Conservation (phyloP, 2,797 vertebrate species). For the Erethizon dorsatum region DNA sequence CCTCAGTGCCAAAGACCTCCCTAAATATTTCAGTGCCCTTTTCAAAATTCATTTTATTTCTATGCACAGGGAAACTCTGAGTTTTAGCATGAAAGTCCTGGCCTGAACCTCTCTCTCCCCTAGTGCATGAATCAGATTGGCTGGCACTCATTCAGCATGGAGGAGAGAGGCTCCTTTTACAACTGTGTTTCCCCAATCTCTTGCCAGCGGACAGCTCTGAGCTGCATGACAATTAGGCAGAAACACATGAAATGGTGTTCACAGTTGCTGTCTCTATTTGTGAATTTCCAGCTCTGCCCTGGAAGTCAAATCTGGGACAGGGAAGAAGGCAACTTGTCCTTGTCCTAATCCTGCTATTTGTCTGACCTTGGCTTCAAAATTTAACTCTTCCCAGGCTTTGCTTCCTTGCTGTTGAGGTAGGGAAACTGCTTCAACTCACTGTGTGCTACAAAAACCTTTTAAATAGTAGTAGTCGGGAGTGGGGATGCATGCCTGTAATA, state of each 20-base stretch:
- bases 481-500: too few species aligned
- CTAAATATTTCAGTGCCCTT: conserved; percentile 53
- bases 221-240: conserved; percentile 77
- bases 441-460: conserved; percentile 22
- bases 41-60: conserved; percentile 72
- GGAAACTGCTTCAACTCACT: neutral
- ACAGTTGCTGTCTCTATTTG: conserved; percentile 71
- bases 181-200: conserved; percentile 72
- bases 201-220: conserved; percentile 74
- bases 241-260: conserved; percentile 62
- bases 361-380: conserved; percentile 55
- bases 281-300: conserved; percentile 73
- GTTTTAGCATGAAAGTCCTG: conserved; percentile 58
- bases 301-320: conserved; percentile 74
- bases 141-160: conserved; percentile 48
- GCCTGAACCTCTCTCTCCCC: conserved; percentile 31
- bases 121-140: conserved; percentile 45
- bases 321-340: conserved; percentile 70
- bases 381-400: conserved; percentile 41
- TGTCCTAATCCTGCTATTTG: conserved; percentile 24
- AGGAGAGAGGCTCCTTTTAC: conserved; percentile 70
- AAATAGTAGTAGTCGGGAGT: neutral
- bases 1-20: conserved; percentile 25
- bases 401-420: conserved; percentile 39
- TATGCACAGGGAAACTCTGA: conserved; percentile 62